phyloP scores from a whole-genome alignment of 2,797 vertebrate species.

The Cryptoblepharus egeriae region DNA sequence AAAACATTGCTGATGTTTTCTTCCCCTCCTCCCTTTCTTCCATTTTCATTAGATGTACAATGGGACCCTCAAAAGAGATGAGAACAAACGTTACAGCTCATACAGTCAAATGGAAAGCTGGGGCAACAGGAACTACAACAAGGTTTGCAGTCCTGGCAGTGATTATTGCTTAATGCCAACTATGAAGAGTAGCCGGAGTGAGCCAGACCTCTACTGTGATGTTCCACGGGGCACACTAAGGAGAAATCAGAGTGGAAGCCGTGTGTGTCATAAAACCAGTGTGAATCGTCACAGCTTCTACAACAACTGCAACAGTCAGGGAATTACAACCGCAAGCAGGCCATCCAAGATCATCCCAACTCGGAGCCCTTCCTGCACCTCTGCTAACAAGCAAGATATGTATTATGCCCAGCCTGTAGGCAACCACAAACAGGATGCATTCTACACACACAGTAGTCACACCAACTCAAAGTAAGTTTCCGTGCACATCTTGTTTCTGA shows the following conservation, averaged over 20 bases:
- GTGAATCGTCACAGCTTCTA: slow-evolving; percentile 80
- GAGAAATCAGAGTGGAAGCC: slow-evolving; percentile 66
- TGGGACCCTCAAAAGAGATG: slow-evolving; percentile 79
- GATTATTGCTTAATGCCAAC: slow-evolving; percentile 81
- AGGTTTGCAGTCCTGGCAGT: slow-evolving; percentile 70
- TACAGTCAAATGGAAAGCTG: slow-evolving; percentile 84
- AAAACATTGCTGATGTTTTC: background rate
- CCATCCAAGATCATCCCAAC: slow-evolving; percentile 67
- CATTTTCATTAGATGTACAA: slow-evolving; percentile 74
- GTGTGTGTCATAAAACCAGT: slow-evolving; percentile 67
- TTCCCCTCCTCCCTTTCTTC: background rate
- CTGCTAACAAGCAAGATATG: slow-evolving; percentile 73
- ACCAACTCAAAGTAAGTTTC: slow-evolving; percentile 79
- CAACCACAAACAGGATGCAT: slow-evolving; percentile 74
- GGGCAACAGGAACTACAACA: slow-evolving; percentile 68
- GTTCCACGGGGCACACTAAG: slow-evolving; percentile 72
- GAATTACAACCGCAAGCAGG: slow-evolving; percentile 64
- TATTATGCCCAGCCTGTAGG: slow-evolving; percentile 71
- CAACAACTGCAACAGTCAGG: slow-evolving; percentile 78
- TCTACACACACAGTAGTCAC: slow-evolving; percentile 68
- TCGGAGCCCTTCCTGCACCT: slow-evolving; percentile 74
- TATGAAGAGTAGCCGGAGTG: slow-evolving; percentile 82
- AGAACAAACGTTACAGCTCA: slow-evolving; percentile 80
- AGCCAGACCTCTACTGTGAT: slow-evolving; percentile 81
- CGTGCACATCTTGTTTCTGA: background rate